Percentiles rank a stretch among this genome's conserved stretches.
These are phyloP conservation scores for Oophaga sylvatica DNA, from an alignment of 2,797 vertebrate genomes.

Conservation along the genomic window DNA sequence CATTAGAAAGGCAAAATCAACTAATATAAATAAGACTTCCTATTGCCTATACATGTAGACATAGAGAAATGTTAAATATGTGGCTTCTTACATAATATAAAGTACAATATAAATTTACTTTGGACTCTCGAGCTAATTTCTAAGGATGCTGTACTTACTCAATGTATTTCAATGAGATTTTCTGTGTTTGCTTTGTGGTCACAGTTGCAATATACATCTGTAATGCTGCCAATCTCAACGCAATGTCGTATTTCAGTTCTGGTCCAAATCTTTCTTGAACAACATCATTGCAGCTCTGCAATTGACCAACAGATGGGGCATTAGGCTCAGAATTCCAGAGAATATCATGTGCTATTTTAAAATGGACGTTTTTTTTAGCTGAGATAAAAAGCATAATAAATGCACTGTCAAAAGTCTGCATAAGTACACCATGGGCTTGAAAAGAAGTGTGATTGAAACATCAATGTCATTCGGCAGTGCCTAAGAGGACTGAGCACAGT, in stretches of 20 bases:
- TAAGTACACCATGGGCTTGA: background rate
- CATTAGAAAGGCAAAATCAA: background rate
- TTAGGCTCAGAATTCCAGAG: constrained; percentile 64
- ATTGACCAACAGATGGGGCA: constrained; percentile 77
- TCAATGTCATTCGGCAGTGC: background rate
- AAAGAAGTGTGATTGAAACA: background rate
- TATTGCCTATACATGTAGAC: background rate
- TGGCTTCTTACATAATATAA: background rate
- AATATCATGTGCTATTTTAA: background rate
- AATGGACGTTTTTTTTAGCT: background rate
- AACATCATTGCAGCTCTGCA: constrained; percentile 96
- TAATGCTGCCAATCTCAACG: constrained; percentile 90
- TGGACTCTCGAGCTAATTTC: background rate
- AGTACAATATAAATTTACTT: background rate
- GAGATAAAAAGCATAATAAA: background rate
- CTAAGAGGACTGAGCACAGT: background rate
- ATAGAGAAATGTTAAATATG: background rate
- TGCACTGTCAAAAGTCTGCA: background rate
- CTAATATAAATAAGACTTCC: background rate
- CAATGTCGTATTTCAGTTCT: constrained; percentile 96
- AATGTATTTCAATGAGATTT: constrained; percentile 97
- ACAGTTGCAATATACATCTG: constrained; percentile 98
- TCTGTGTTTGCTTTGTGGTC: constrained; percentile 95
- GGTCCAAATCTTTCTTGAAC: constrained; percentile 95
- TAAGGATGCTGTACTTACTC: constrained; percentile 83